phyloP scores from a whole-genome alignment of 2,797 vertebrate species.

The Tenualosa ilisha region DNA sequence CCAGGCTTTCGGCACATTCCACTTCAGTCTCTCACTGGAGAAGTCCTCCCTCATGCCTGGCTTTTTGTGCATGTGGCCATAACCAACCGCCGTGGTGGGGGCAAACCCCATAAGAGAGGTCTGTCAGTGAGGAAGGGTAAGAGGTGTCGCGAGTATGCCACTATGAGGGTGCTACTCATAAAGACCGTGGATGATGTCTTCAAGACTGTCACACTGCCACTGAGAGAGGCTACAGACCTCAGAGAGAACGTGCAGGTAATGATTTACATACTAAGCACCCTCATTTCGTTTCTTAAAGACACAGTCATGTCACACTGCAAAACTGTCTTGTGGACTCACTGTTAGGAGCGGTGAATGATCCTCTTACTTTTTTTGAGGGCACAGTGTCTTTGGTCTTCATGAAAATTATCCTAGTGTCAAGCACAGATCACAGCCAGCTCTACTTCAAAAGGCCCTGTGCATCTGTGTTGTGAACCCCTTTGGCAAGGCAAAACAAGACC shows the following conservation, averaged over 20 bases:
- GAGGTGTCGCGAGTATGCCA: constrained; percentile 91
- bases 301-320: not conserved
- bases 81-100: constrained; percentile 95
- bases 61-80: constrained; percentile 97
- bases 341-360: not conserved
- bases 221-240: constrained; percentile 94
- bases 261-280: constrained; percentile 21
- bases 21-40: constrained; percentile 94
- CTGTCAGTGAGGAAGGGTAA: constrained; percentile 95
- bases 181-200: constrained; percentile 95
- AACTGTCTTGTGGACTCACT: not conserved
- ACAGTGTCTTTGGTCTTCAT: constrained; percentile 10
- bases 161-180: constrained; percentile 92
- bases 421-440: constrained; percentile 47
- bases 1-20: constrained; percentile 94
- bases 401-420: constrained; percentile 40
- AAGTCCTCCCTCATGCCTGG: constrained; percentile 87
- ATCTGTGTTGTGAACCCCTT: constrained; percentile 36
- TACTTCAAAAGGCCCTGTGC: constrained; percentile 42
- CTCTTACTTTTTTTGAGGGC: not conserved
- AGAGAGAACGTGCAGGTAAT: constrained; percentile 98
- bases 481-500: constrained; percentile 48
- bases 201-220: constrained; percentile 89
- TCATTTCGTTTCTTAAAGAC: constrained; percentile 41
- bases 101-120: constrained; percentile 95